Percentiles rank a stretch among this genome's conserved stretches.
phyloP scores from a whole-genome alignment of 2,113 vertebrate species.

The Salvator merianae region DNA sequence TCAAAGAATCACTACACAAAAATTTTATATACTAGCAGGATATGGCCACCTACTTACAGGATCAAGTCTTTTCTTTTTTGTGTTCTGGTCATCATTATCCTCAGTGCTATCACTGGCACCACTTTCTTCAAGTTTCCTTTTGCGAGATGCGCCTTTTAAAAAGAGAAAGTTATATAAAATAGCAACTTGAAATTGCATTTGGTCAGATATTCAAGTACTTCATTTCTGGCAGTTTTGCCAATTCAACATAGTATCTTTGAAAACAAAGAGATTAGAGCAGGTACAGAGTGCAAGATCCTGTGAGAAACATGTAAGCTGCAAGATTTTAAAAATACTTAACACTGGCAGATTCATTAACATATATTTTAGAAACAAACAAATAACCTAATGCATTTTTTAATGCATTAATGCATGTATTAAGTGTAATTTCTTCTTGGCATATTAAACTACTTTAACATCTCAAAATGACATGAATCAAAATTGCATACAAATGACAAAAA shows the following conservation, averaged over 20 bases:
- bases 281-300: not conserved
- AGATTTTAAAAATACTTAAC: not conserved
- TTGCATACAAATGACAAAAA: too few species aligned
- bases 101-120: conserved; percentile 63
- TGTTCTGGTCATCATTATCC: conserved; percentile 54
- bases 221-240: not conserved
- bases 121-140: conserved; percentile 78
- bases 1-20: not conserved
- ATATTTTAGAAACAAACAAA: not conserved
- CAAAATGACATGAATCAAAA: not conserved
- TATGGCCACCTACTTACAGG: conserved; percentile 72
- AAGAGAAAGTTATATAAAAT: conserved; percentile 8
- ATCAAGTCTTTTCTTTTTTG: conserved; percentile 77
- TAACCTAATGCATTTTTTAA: not conserved
- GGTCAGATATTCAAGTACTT: not conserved
- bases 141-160: conserved; percentile 71
- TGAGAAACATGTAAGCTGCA: not conserved
- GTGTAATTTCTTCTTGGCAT: not conserved
- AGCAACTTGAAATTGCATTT: not conserved
- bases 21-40: not conserved
- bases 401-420: not conserved
- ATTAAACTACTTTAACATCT: not conserved
- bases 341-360: not conserved
- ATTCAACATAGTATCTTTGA: not conserved
- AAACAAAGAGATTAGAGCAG: not conserved